Percentiles rank a stretch among this genome's conserved stretches.
Evolutionary conservation across 2,113 vertebrate species (phyloP).

Genomic region (Cariama cristata): DNA sequence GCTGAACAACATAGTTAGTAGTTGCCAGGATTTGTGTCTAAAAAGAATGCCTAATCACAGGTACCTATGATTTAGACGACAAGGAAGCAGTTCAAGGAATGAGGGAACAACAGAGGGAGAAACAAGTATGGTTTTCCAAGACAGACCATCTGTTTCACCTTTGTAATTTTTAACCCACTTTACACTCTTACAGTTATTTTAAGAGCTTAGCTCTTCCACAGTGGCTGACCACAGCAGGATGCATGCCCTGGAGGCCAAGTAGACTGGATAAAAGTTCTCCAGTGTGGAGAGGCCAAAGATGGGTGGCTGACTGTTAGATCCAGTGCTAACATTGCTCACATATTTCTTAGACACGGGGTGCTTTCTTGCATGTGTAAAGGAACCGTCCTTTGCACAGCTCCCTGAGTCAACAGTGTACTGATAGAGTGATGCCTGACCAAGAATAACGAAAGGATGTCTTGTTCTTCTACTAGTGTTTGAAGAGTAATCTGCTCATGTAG

Average conservation of each 20-base stretch:
- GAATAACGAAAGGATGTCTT: neutral
- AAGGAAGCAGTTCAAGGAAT: neutral
- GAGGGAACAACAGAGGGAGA: neutral
- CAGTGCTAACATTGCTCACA: fast-evolving
- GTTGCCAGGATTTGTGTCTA: neutral
- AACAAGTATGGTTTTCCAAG: neutral
- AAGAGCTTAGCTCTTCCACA: neutral
- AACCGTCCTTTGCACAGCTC: neutral
- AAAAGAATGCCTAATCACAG: neutral
- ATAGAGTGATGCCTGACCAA: neutral
- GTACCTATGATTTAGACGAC: neutral
- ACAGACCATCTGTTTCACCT: neutral
- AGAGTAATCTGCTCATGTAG: neutral
- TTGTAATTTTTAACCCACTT: neutral
- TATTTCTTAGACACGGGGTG: neutral
- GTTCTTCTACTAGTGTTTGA: neutral
- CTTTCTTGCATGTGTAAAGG: neutral
- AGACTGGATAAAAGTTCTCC: neutral
- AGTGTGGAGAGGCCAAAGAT: neutral
- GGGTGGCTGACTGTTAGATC: neutral
- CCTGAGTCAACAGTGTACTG: neutral
- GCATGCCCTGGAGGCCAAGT: neutral
- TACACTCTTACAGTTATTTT: neutral
- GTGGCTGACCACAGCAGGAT: neutral
- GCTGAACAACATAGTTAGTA: neutral